Evolutionary conservation across 2,113 vertebrate genomes (phyloP).

Genomic region (Sander vitreus): DNA sequence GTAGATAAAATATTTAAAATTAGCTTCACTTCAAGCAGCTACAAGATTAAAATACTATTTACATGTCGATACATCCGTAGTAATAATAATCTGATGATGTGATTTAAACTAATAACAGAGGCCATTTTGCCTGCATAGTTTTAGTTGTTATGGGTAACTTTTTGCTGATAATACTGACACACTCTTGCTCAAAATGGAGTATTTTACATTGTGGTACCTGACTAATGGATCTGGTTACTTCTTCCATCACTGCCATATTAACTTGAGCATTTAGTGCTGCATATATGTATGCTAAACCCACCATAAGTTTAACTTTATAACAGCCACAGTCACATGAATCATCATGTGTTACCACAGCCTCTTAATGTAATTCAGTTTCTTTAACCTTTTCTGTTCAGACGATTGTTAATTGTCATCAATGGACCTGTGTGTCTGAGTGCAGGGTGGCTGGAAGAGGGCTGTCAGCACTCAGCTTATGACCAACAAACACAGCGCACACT

Average conservation of each 20-base stretch:
- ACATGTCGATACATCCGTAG: not conserved
- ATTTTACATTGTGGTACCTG: not conserved
- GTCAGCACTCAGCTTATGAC: slow-evolving; percentile 86
- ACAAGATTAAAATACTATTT: not conserved
- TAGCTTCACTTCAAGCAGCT: not conserved
- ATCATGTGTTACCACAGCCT: not conserved
- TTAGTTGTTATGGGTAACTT: not conserved
- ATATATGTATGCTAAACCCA: not conserved
- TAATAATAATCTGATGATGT: not conserved
- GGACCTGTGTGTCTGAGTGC: slow-evolving; percentile 55
- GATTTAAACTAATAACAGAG: not conserved
- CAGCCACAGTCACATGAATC: not conserved
- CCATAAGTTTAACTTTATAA: not conserved
- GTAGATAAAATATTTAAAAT: not conserved
- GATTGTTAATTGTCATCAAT: slow-evolving; percentile 28
- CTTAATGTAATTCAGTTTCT: slow-evolving; percentile 5
- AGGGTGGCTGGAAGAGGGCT: slow-evolving; percentile 77
- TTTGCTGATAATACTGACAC: not conserved
- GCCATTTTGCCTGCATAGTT: not conserved
- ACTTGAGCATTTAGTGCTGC: not conserved
- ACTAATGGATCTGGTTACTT: not conserved
- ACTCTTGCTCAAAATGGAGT: not conserved
- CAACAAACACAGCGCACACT: slow-evolving; percentile 82
- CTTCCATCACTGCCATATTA: not conserved
- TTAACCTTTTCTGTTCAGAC: not conserved